Percentiles rank a stretch among this genome's conserved stretches.
phyloP scores from a whole-genome alignment of 1,140 invertebrate species.

The Archegozetes longisetosus region DNA sequence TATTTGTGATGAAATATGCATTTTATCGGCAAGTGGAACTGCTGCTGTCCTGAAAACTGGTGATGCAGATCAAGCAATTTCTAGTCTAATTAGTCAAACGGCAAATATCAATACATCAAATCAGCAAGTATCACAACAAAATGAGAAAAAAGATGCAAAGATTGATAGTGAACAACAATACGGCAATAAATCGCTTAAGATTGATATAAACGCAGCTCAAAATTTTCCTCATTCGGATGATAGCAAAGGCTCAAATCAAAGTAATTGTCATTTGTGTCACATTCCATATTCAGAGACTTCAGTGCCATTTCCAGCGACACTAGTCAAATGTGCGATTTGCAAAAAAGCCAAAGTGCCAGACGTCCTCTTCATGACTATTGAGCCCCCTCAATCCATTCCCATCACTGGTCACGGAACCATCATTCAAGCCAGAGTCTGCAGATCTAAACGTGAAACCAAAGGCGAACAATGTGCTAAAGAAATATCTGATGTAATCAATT shows the following conservation, averaged over 20 bases:
- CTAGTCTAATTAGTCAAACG: not conserved
- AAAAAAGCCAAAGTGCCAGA: constrained; percentile 71
- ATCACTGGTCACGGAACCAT: constrained; percentile 52
- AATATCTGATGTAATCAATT: constrained; percentile 46
- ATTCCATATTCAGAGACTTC: constrained; percentile 55
- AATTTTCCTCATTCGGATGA: not conserved
- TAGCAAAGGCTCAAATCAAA: not conserved
- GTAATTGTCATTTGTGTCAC: constrained; percentile 45
- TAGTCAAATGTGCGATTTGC: constrained; percentile 49
- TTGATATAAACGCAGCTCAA: not conserved
- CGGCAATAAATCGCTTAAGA: not conserved
- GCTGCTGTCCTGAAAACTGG: constrained; percentile 54
- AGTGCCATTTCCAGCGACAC: constrained; percentile 49
- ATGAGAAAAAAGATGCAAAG: not conserved
- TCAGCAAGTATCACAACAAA: not conserved
- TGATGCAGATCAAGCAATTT: constrained; percentile 3
- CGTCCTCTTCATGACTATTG: constrained; percentile 71
- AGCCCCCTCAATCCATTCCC: constrained; percentile 54
- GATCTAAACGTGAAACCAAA: constrained; percentile 55
- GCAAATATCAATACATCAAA: not conserved
- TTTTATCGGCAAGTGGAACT: constrained; percentile 80
- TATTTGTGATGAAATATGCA: constrained; percentile 86
- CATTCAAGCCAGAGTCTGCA: constrained; percentile 45
- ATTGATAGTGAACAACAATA: not conserved
- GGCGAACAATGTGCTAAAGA: constrained; percentile 81